These are phyloP conservation scores for Marmota flaviventris DNA, from an alignment of 2,113 vertebrate genomes.

Conservation along the genomic window DNA sequence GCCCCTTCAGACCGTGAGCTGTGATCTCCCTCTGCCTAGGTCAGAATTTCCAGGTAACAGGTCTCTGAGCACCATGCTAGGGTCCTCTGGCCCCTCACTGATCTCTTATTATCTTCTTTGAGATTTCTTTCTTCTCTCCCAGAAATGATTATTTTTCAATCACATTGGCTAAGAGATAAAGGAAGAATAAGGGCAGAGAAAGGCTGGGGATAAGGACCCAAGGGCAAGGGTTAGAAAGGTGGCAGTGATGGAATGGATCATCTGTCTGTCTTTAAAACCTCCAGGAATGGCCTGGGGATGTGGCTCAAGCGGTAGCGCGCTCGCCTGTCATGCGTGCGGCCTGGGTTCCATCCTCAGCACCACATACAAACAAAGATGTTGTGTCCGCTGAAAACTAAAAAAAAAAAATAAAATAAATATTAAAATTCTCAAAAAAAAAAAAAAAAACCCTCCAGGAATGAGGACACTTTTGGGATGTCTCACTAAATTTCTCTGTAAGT, in stretches of 20 bases:
- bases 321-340: too few species aligned
- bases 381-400: too few species aligned
- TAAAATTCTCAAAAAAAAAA: too few species aligned
- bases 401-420: too few species aligned
- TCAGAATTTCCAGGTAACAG: not conserved
- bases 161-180: not conserved
- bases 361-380: too few species aligned
- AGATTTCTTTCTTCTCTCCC: not conserved
- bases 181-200: not conserved
- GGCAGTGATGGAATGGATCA: not conserved
- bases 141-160: not conserved
- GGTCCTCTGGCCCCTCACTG: not conserved
- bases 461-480: not conserved
- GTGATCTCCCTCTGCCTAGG: not conserved
- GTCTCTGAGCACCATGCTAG: not conserved
- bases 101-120: not conserved
- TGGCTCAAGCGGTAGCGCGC: too few species aligned
- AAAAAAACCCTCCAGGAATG: not conserved
- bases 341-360: too few species aligned
- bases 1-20: accelerated
- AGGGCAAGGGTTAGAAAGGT: not conserved
- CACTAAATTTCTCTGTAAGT: not conserved
- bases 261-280: not conserved
- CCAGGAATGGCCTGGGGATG: too few species aligned
- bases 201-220: not conserved